Evolutionary conservation across 2,113 vertebrate genomes (phyloP), one percentile per base, ranked within the genome.

Genomic region (Dasyornis broadbenti): DNA sequence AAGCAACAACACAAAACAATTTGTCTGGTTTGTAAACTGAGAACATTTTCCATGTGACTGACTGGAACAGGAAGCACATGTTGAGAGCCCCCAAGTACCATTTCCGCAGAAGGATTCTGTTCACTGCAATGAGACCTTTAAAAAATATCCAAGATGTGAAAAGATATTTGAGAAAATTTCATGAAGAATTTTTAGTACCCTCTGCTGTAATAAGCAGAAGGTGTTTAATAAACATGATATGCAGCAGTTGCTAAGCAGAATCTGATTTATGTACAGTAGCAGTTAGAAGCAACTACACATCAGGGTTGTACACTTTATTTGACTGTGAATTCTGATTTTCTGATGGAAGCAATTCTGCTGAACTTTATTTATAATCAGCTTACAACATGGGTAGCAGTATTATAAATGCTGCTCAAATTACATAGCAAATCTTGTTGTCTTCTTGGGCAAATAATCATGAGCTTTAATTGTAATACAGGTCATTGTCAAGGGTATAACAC

Each of bases 181-280:
- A 72, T 90, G 90, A 84, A 72, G 86, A 53, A 80, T 94, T 96
- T 96, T 95, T 84, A 94, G 92, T 95, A 82, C 94, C 94, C 91
- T 92, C 89, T 95, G 93, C 96, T 85, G 94, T 91, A 94, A 96
- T 90, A 96, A 95, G 94, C 97, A 96, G 97, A 97, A 97, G 97
- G 96, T 96, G 95, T 98, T 98, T 97, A 96, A 97, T 97, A 97
- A 98, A 97, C 97, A 97, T 97, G 97, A 95, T 97, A 96, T 96
- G 94, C 97, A 94, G 96, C 97, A 90, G 96, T 97, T 92, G 93
- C 97, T 96, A 95, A 97, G 97, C 92, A 97, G 96, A 97, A 95
- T 96, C 94, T 96, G 97, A 97, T 97, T 97, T 97, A 95, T 92
- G 90, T 94, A 96, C 89, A 70, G 86, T 96, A 94, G 97, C 95